These are phyloP conservation scores for Diarsia rubi DNA, from an alignment of 2,888 invertebrate species.

Conservation along the genomic window DNA sequence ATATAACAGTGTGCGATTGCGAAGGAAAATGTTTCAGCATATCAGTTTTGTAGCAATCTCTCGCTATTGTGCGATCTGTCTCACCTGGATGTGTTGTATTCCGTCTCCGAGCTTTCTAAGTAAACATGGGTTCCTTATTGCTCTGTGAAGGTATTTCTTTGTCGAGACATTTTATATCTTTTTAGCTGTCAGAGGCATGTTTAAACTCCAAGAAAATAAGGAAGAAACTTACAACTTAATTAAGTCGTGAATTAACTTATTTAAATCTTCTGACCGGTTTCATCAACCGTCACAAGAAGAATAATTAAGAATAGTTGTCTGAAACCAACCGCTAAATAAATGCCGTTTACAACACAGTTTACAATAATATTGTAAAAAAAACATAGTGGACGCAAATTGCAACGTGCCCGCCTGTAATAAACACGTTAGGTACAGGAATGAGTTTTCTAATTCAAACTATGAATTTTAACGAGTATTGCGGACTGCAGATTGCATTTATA, in stretches of 20 bases:
- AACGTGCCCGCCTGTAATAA: conserved; percentile 19
- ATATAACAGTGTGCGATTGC: background rate
- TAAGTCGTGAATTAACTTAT: conserved; percentile 41
- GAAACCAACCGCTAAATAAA: conserved; percentile 10
- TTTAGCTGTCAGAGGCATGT: conserved; percentile 35
- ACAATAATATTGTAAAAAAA: conserved; percentile 42
- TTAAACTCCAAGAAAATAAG: conserved; percentile 35
- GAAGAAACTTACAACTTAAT: conserved; percentile 43
- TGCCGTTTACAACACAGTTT: conserved; percentile 2
- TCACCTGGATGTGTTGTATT: conserved; percentile 29
- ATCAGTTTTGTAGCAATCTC: conserved; percentile 6
- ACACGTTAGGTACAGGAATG: conserved; percentile 38
- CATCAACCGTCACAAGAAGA: conserved; percentile 27
- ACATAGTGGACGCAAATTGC: conserved; percentile 22
- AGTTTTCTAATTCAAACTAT: conserved; percentile 59
- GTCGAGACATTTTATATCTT: conserved; percentile 33
- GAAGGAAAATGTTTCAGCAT: background rate
- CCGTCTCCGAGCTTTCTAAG: conserved; percentile 7
- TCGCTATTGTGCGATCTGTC: conserved; percentile 1
- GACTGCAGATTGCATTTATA: conserved; percentile 50
- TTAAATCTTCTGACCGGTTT: conserved; percentile 48
- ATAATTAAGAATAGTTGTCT: conserved; percentile 43
- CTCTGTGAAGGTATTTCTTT: conserved; percentile 19
- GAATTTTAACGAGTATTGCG: conserved; percentile 54
- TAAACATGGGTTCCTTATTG: conserved; percentile 25